Percentiles rank a stretch among this genome's conserved stretches.
These are phyloP conservation scores for Mastomys coucha DNA, from an alignment of 2,113 vertebrate genomes.

Conservation along the genomic window DNA sequence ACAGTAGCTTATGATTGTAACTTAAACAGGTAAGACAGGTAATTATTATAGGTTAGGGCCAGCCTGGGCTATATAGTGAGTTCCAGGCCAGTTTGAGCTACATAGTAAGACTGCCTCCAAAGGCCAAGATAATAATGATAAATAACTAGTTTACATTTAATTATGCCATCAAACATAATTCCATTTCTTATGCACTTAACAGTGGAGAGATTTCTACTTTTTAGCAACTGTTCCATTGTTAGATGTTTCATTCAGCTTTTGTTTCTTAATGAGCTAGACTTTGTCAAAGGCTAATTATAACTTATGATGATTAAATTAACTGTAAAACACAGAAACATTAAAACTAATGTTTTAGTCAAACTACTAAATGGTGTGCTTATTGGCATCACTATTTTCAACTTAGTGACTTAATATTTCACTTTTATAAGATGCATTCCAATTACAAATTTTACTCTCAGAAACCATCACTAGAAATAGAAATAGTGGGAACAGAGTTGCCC, in stretches of 20 bases:
- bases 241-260: constrained; percentile 47
- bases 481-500: not conserved
- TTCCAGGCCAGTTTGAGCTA: not conserved
- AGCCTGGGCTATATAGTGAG: not conserved
- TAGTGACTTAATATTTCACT: not conserved
- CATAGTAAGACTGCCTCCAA: not conserved
- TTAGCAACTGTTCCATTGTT: not conserved
- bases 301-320: not conserved
- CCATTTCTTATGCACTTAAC: not conserved
- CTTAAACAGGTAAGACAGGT: not conserved
- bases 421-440: constrained; percentile 23
- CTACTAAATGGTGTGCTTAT: not conserved
- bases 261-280: not conserved
- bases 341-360: constrained; percentile 16
- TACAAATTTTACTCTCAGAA: not conserved
- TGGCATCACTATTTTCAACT: constrained; percentile 33
- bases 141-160: not conserved
- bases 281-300: not conserved
- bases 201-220: not conserved
- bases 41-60: not conserved
- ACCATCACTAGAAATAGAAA: not conserved
- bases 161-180: not conserved
- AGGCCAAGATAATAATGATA: not conserved
- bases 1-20: not conserved
- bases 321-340: constrained; percentile 53